Conservation (phyloP, 2,113 vertebrate genomes). For the Delphinapterus leucas region DNA sequence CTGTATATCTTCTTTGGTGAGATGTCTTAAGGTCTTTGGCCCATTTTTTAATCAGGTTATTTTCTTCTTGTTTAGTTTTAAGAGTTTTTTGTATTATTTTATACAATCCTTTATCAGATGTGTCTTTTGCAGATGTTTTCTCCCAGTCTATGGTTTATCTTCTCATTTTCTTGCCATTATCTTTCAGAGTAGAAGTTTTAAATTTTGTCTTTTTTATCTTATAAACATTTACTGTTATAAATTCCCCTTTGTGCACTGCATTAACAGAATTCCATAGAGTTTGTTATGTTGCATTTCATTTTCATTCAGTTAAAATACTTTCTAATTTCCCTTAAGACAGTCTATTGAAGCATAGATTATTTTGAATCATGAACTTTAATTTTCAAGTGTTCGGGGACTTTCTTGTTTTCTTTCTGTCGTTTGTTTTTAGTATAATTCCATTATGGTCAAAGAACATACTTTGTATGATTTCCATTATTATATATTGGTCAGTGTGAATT, state of each 20-base stretch:
- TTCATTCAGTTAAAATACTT: neutral
- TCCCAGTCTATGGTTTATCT: neutral
- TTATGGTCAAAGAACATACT: neutral
- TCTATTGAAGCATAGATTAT: neutral
- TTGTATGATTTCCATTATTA: neutral
- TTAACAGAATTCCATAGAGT: neutral
- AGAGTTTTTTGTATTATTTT: neutral
- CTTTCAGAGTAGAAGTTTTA: neutral
- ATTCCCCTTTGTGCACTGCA: neutral
- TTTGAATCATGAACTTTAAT: neutral
- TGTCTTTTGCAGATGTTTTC: neutral
- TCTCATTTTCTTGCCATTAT: neutral
- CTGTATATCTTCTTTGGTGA: neutral
- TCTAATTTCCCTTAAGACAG: neutral
- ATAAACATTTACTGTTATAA: neutral
- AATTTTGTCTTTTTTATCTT: neutral
- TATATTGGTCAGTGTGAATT: neutral
- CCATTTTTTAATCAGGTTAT: neutral
- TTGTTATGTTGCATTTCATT: neutral
- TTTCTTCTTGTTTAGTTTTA: neutral
- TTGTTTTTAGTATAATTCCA: neutral
- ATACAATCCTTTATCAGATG: neutral
- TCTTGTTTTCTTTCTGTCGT: neutral
- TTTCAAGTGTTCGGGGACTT: neutral
- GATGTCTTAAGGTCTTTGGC: neutral